phyloP scores from a whole-genome alignment of 1,140 invertebrate genomes.

The Caerostris extrusa region DNA sequence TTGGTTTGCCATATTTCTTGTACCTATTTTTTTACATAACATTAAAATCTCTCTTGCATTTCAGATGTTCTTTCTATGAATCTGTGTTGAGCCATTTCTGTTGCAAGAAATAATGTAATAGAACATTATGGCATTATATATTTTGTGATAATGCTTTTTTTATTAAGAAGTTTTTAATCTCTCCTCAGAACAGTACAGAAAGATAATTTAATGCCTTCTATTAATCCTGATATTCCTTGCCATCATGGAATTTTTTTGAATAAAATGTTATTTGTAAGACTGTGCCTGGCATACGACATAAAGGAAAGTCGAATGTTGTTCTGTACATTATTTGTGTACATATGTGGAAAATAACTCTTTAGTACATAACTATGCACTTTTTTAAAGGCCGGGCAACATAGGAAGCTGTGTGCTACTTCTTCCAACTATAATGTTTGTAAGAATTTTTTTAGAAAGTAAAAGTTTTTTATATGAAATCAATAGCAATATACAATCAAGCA shows the following conservation, averaged over 20 bases:
- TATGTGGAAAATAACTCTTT: conserved; percentile 27
- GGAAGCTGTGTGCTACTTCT: conserved; percentile 46
- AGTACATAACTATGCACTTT: conserved; percentile 70
- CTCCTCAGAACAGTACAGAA: neutral
- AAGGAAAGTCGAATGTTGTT: conserved; percentile 60
- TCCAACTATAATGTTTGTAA: conserved; percentile 54
- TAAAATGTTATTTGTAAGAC: conserved; percentile 47
- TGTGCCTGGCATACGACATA: conserved; percentile 6
- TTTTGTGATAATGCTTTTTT: conserved; percentile 73
- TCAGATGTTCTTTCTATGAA: conserved; percentile 40
- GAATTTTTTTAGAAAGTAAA: conserved; percentile 45
- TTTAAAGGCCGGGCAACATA: conserved; percentile 32
- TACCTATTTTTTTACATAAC: conserved; percentile 62
- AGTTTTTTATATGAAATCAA: conserved; percentile 33
- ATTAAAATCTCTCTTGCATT: conserved; percentile 30
- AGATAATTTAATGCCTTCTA: conserved; percentile 43
- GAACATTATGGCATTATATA: conserved; percentile 68
- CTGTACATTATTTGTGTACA: conserved; percentile 69
- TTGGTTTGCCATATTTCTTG: conserved; percentile 43
- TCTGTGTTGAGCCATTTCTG: conserved; percentile 42
- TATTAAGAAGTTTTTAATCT: conserved; percentile 67
- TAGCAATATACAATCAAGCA: conserved; percentile 33
- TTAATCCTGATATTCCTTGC: conserved; percentile 63
- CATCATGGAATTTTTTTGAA: conserved; percentile 36
- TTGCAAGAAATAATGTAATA: conserved; percentile 33